Evolutionary conservation across 2,888 invertebrate genomes (phyloP).

Genomic region (Syritta pipiens): DNA sequence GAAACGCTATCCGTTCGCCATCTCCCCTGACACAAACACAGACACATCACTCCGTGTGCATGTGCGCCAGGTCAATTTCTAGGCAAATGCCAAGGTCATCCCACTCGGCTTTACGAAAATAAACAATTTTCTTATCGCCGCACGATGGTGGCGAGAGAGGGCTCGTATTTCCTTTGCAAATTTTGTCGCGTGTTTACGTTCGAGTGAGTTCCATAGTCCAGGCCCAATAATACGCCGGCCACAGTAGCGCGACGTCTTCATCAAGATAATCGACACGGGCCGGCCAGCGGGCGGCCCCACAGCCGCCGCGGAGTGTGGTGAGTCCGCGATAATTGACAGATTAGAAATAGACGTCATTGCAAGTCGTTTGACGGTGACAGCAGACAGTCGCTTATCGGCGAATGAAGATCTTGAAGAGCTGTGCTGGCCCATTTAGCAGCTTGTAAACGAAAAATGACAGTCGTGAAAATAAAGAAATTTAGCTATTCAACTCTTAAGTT

Average conservation of each 20-base stretch:
- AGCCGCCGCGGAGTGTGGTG: neutral
- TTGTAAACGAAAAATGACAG: neutral
- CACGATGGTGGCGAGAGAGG: neutral
- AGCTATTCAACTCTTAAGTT: slow-evolving; percentile 15
- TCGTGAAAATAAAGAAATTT: neutral
- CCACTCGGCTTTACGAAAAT: neutral
- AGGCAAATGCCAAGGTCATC: slow-evolving; percentile 9
- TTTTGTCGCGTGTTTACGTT: slow-evolving; percentile 24
- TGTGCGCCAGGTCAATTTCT: neutral
- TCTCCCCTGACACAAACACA: neutral
- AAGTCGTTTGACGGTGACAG: slow-evolving; percentile 11
- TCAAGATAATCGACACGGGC: neutral
- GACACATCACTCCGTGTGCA: neutral
- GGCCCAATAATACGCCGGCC: too few species aligned
- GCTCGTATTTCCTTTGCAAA: neutral
- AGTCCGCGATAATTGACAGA: slow-evolving; percentile 17
- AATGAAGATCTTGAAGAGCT: slow-evolving; percentile 4
- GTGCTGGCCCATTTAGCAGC: neutral
- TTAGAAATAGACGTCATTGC: slow-evolving; percentile 13
- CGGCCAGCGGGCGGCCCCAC: neutral
- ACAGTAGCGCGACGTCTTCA: neutral
- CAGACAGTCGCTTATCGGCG: slow-evolving; percentile 8
- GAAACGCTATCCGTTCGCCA: neutral
- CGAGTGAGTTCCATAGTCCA: slow-evolving; percentile 5
- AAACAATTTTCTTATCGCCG: slow-evolving; percentile 25